These are phyloP conservation scores for Mizuhopecten yessoensis DNA, from an alignment of 1,140 invertebrate genomes.

Conservation along the genomic window DNA sequence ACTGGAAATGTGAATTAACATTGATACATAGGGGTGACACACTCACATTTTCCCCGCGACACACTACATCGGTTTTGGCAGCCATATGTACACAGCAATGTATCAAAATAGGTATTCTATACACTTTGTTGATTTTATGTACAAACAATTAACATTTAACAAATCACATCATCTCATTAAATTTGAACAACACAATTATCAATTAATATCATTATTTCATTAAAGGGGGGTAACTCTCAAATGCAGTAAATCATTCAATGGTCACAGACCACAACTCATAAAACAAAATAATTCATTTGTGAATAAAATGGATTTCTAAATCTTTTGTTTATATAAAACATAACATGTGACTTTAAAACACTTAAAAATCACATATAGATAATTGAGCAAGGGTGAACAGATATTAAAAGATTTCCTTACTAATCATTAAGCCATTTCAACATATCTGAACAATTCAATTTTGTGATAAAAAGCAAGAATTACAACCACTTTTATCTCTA, in stretches of 20 bases:
- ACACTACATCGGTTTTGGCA: not conserved
- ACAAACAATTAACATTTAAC: constrained; percentile 5
- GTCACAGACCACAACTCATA: not conserved
- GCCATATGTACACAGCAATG: not conserved
- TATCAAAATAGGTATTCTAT: constrained; percentile 20
- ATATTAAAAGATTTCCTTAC: constrained; percentile 15
- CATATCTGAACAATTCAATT: not conserved
- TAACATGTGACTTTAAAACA: not conserved
- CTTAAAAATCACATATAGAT: not conserved
- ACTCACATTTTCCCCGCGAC: not conserved
- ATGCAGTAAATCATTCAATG: not conserved
- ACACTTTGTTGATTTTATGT: not conserved
- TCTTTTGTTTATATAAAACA: not conserved
- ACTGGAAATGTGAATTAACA: constrained; percentile 17
- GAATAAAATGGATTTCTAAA: constrained; percentile 36
- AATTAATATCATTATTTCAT: not conserved
- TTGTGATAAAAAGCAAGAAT: not conserved
- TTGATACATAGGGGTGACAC: not conserved
- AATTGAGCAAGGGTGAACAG: constrained; percentile 7
- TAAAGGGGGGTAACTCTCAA: constrained; percentile 32
- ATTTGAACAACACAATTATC: not conserved
- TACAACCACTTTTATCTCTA: no score
- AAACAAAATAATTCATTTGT: not conserved
- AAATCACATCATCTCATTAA: constrained; percentile 23
- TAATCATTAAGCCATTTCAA: not conserved